phyloP scores from a whole-genome alignment of 2,797 vertebrate species.

The Argyrosomus regius region DNA sequence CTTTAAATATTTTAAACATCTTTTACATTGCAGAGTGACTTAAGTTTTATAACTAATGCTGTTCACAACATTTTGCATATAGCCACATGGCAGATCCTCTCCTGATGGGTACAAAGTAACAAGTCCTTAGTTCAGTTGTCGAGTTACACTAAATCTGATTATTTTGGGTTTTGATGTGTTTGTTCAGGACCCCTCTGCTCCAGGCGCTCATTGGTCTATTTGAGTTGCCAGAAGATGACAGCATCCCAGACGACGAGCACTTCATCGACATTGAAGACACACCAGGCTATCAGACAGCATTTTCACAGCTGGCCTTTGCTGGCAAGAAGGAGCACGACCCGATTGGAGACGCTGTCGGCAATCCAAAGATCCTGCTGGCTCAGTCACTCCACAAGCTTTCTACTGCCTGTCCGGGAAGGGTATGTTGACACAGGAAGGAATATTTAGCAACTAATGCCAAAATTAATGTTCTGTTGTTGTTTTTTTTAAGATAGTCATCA shows the following conservation, averaged over 20 bases:
- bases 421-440: conserved; percentile 72
- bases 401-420: conserved; percentile 96
- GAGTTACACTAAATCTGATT: neutral
- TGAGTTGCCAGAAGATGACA: conserved; percentile 97
- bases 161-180: neutral
- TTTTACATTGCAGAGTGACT: neutral
- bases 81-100: neutral
- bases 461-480: conserved; percentile 1
- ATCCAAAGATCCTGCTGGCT: conserved; percentile 95
- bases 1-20: neutral
- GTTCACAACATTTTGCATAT: neutral
- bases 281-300: conserved; percentile 97
- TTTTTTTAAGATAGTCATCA: neutral
- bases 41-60: neutral
- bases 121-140: neutral
- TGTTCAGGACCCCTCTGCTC: conserved; percentile 91
- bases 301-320: conserved; percentile 98
- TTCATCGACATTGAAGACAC: conserved; percentile 99
- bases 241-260: conserved; percentile 97
- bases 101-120: neutral
- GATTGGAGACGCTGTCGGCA: conserved; percentile 93
- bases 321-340: conserved; percentile 97
- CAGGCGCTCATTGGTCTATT: conserved; percentile 98
- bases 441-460: neutral
- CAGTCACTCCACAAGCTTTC: conserved; percentile 98